phyloP scores from a whole-genome alignment of 2,888 invertebrate species.

The Eumacrocentrus americanus region DNA sequence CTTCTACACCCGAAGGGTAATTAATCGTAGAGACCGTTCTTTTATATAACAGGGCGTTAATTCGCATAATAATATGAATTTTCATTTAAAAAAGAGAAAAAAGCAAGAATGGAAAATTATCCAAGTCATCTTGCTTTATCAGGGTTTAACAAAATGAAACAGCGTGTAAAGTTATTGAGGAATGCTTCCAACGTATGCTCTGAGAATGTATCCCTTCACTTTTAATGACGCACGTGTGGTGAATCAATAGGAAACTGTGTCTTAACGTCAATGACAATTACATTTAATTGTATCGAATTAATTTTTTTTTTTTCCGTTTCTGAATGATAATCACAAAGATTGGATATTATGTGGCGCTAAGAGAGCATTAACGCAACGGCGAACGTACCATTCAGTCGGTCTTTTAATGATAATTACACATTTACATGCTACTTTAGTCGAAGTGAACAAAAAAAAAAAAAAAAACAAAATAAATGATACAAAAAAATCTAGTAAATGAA shows the following conservation, averaged over 20 bases:
- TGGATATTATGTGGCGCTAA: slow-evolving; percentile 15
- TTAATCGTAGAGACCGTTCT: too few relatives aligned
- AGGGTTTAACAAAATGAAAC: too few relatives aligned
- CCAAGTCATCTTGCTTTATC: background rate
- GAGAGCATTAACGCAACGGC: slow-evolving; percentile 46
- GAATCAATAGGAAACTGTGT: background rate
- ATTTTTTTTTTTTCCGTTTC: background rate
- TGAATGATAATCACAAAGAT: background rate
- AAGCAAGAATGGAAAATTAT: background rate
- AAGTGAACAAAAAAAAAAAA: slow-evolving; percentile 35
- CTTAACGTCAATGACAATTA: background rate
- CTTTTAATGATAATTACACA: slow-evolving; percentile 54
- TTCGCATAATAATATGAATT: background rate
- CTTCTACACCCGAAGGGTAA: slow-evolving; percentile 39
- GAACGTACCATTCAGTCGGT: slow-evolving; percentile 59
- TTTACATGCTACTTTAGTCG: slow-evolving; percentile 54
- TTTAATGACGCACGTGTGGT: background rate
- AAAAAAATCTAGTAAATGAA: too few relatives aligned
- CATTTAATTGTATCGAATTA: background rate
- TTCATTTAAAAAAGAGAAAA: background rate
- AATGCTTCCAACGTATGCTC: slow-evolving; percentile 9
- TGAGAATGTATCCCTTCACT: background rate
- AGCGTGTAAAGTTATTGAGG: slow-evolving; percentile 14
- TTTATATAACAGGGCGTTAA: too few relatives aligned
- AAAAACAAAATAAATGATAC: slow-evolving; percentile 23